Percentiles rank a stretch among this genome's conserved stretches.
Conservation (phyloP, 1,140 invertebrate species). For the Lepidurus arcticus region DNA sequence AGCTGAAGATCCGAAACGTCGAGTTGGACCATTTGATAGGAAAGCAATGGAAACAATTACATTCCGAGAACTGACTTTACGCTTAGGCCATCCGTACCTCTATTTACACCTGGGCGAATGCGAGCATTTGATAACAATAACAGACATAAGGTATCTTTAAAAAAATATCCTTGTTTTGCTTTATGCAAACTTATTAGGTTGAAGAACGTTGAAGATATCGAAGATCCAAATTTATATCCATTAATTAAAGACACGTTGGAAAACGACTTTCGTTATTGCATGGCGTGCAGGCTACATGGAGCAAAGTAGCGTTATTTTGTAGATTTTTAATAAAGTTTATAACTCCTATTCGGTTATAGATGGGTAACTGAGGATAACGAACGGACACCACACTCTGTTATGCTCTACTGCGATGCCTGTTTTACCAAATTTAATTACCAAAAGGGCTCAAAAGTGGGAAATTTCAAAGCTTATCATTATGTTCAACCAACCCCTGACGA, state of each 20-base stretch:
- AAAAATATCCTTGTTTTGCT: not conserved
- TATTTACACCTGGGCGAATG: slow-evolving; percentile 84
- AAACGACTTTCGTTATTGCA: slow-evolving; percentile 15
- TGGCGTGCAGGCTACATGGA: not conserved
- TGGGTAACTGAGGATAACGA: slow-evolving; percentile 9
- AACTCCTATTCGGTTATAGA: not conserved
- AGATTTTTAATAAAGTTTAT: too few relatives aligned
- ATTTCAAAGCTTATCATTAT: not conserved
- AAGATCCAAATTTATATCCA: slow-evolving; percentile 4
- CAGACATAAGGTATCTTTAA: slow-evolving; percentile 55
- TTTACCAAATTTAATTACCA: not conserved
- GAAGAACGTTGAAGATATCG: slow-evolving; percentile 18
- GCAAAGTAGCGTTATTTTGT: not conserved
- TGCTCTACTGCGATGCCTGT: not conserved
- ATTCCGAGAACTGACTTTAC: slow-evolving; percentile 58
- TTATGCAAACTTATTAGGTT: not conserved
- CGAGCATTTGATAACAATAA: slow-evolving; percentile 76
- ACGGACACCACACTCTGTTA: not conserved
- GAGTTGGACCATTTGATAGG: slow-evolving; percentile 53
- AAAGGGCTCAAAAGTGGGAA: not conserved
- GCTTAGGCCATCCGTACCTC: slow-evolving; percentile 70
- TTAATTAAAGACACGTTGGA: not conserved
- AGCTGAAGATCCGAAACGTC: slow-evolving; percentile 39
- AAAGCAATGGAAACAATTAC: slow-evolving; percentile 55
- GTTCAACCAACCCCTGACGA: not conserved